Base-by-base conservation (phyloP, 2,888 invertebrate genomes). In the Athetis lepigone region DNA sequence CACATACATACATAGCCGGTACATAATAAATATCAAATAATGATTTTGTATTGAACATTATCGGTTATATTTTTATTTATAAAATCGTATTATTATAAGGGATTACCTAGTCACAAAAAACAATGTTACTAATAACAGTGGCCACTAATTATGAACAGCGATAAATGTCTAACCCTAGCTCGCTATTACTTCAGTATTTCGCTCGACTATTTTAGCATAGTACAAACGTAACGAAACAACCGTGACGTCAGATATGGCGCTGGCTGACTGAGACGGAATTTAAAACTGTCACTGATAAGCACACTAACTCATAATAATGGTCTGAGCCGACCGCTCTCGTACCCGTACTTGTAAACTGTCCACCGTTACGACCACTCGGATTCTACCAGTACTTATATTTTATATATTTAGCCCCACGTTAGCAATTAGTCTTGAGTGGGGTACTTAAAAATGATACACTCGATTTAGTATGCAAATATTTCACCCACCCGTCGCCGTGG, bases 221-320 rank as follows among this genome's bases (percentile, higher is more conserved):
- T 21, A 25, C n/a, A 52, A 59, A 42, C 36, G n/a, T 56, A 59
- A 42, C 36, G n/a, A 46, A 66, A 70, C 55, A 40, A 36, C 54
- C 51, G 49, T 70, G 59, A 66, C 70, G 82, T 81, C 83, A 79
- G 84, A 85, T 85, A 85, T 52, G 49, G 59, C 58, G 65, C 58
- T 63, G 68, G 75, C 77, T 81, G 80, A 82, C 77, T 82, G 77
- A 82, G 82, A 85, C 79, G 79, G 80, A 85, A 86, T 86, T 88
- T 88, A 82, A 88, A 89, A 85, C 84, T 85, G 88, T 86, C 86
- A 82, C 85, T 84, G 88, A 90, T 89, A 89, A 89, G 82, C 74
- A 72, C 80, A 85, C 80, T 88, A 87, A 88, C 83, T 90, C 89
- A 89, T 85, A 80, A 85, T 87, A 88, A 88, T 87, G 83, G 88